phyloP scores from a whole-genome alignment of 2,888 invertebrate genomes.

The Galeruca laticollis region DNA sequence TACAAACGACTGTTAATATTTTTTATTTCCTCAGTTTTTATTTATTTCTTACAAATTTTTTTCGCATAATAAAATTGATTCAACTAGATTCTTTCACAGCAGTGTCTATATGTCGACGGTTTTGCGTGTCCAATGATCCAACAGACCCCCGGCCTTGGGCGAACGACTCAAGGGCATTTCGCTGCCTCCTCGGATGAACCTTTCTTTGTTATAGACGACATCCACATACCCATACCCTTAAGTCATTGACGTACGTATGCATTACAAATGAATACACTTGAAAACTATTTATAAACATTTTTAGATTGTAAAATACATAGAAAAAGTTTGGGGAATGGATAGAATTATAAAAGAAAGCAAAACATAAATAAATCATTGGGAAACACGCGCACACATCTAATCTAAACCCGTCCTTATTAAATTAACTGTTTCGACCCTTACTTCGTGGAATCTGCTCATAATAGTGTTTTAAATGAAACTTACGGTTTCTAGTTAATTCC shows the following conservation, averaged over 20 bases:
- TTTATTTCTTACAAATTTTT: too few species aligned
- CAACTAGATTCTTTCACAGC: not conserved
- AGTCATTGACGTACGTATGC: slow-evolving; percentile 9
- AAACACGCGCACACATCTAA: too few species aligned
- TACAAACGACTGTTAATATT: not conserved
- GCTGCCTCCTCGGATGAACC: slow-evolving; percentile 44
- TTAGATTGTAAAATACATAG: not conserved
- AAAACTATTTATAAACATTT: not conserved
- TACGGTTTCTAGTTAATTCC: too few species aligned
- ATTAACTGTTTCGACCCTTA: too few species aligned
- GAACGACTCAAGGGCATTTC: slow-evolving; percentile 49
- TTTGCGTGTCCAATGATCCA: slow-evolving; percentile 22
- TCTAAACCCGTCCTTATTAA: too few species aligned
- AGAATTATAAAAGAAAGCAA: too few species aligned
- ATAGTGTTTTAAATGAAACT: too few species aligned
- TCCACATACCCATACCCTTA: slow-evolving; percentile 5
- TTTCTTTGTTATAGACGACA: slow-evolving; percentile 36
- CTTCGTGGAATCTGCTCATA: too few species aligned
- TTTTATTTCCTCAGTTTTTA: not conserved
- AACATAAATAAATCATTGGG: too few species aligned
- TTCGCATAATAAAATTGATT: too few species aligned
- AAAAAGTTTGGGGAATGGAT: too few species aligned
- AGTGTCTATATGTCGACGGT: not conserved
- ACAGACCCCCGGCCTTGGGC: slow-evolving; percentile 47
- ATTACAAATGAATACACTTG: not conserved